Conservation (phyloP, 1,140 invertebrate species). For the Aphidius gifuensis region DNA sequence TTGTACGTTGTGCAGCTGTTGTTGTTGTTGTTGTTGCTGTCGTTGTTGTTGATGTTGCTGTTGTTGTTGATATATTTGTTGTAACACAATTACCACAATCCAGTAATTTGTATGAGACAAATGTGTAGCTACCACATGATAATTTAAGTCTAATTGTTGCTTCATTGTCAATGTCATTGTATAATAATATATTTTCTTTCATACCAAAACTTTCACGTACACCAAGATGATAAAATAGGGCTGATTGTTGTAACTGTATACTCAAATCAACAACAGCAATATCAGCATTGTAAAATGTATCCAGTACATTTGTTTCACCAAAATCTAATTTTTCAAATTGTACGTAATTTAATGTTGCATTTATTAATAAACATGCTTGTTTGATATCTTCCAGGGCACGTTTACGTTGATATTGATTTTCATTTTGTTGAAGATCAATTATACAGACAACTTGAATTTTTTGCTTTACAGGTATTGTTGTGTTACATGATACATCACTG, state of each 20-base stretch:
- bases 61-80: constrained; percentile 67
- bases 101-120: constrained; percentile 82
- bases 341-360: constrained; percentile 76
- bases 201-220: constrained; percentile 97
- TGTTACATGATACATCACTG: constrained; percentile 67
- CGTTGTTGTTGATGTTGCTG: constrained; percentile 29
- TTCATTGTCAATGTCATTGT: constrained; percentile 86
- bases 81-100: constrained; percentile 69
- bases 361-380: constrained; percentile 72
- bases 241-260: constrained; percentile 82
- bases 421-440: constrained; percentile 73
- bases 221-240: constrained; percentile 94
- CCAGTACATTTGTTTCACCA: constrained; percentile 79
- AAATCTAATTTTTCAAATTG: constrained; percentile 86
- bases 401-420: constrained; percentile 70
- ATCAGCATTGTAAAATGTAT: constrained; percentile 95
- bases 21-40: no score
- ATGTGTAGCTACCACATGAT: constrained; percentile 82
- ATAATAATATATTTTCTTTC: constrained; percentile 95
- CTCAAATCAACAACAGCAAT: constrained; percentile 95
- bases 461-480: constrained; percentile 60
- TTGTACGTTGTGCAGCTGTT: no score
- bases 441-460: constrained; percentile 91
- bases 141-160: constrained; percentile 82
- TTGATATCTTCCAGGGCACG: constrained; percentile 81